Evolutionary conservation across 2,888 invertebrate genomes (phyloP).

Genomic region (Dryococelus australis): DNA sequence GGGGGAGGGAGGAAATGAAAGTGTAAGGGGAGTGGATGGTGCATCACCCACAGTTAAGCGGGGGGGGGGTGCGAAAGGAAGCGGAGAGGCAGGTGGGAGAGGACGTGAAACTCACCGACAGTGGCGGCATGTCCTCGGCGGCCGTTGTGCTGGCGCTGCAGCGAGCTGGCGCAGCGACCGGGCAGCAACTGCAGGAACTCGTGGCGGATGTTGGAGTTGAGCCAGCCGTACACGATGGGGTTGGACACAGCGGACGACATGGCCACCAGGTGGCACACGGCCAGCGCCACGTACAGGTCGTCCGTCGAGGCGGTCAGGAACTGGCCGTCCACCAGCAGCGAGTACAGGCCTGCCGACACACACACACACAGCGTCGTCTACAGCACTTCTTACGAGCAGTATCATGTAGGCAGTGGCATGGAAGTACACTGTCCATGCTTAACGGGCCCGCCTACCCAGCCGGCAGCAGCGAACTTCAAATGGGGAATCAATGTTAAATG

Average conservation of each 20-base stretch:
- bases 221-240: conserved; percentile 67
- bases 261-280: conserved; percentile 64
- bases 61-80: too few species aligned
- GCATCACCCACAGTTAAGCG: too few species aligned
- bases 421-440: too few species aligned
- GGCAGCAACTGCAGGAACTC: conserved; percentile 57
- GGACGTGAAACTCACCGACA: background rate
- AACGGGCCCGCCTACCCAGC: too few species aligned
- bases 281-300: conserved; percentile 57
- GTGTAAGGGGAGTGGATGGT: too few species aligned
- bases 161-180: conserved; percentile 36
- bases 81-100: too few species aligned
- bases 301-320: conserved; percentile 37
- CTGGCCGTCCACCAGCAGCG: conserved; percentile 38
- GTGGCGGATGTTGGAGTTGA: conserved; percentile 66
- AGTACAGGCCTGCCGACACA: conserved; percentile 38
- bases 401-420: too few species aligned
- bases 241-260: conserved; percentile 66
- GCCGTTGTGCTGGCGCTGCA: conserved; percentile 26
- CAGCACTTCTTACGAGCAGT: too few species aligned
- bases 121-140: background rate
- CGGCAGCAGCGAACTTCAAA: too few species aligned
- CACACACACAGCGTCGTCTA: too few species aligned
- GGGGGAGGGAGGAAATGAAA: too few species aligned
- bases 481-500: too few species aligned